phyloP scores from a whole-genome alignment of 1,140 invertebrate species.

The Euschistus heros region DNA sequence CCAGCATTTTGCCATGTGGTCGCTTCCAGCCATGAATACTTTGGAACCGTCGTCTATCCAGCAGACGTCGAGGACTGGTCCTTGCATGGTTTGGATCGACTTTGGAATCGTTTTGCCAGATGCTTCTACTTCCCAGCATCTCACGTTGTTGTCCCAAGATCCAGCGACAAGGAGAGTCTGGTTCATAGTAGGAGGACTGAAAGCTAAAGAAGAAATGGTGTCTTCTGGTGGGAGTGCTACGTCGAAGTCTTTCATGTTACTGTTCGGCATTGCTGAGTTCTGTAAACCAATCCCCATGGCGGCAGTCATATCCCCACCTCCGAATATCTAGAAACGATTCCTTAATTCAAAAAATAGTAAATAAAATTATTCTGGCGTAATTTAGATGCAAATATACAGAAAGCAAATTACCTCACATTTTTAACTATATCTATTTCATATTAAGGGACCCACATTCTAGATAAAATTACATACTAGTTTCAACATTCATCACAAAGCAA shows the following conservation, averaged over 20 bases:
- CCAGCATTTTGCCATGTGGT: constrained; percentile 98
- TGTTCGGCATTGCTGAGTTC: constrained; percentile 22
- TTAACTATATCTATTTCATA: too few relatives aligned
- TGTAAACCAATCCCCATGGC: too few relatives aligned
- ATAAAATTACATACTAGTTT: too few relatives aligned
- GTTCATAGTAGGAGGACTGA: constrained; percentile 74
- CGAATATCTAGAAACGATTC: too few relatives aligned
- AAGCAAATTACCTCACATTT: too few relatives aligned
- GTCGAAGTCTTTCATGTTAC: constrained; percentile 68
- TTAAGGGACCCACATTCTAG: too few relatives aligned
- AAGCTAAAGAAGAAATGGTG: constrained; percentile 83
- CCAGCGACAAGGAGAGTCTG: constrained; percentile 91
- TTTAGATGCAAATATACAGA: too few relatives aligned
- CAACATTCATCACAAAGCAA: too few relatives aligned
- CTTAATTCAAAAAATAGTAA: too few relatives aligned
- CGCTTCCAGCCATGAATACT: constrained; percentile 94
- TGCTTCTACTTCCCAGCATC: constrained; percentile 94
- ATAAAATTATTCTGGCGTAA: too few relatives aligned
- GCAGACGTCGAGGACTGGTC: constrained; percentile 85
- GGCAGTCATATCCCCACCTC: too few relatives aligned
- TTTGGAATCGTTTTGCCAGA: constrained; percentile 89
- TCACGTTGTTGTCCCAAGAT: constrained; percentile 91
- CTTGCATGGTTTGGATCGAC: constrained; percentile 89
- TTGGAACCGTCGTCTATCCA: constrained; percentile 90
- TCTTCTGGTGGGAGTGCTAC: constrained; percentile 93